These are phyloP conservation scores for Eretmocerus hayati DNA, from an alignment of 2,888 invertebrate genomes.

Conservation along the genomic window DNA sequence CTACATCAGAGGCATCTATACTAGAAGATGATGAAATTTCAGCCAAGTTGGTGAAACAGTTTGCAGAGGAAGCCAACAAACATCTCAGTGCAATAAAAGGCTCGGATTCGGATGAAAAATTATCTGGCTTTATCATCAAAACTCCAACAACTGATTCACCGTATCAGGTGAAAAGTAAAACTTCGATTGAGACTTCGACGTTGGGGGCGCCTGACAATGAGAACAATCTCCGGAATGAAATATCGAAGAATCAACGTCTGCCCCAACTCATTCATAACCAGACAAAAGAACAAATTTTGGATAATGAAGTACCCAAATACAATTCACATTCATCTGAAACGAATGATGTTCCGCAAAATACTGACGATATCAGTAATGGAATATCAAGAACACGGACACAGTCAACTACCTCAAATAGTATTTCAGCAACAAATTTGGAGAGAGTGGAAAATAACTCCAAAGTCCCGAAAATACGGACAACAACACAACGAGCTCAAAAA, in stretches of 20 bases:
- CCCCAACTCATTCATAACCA: too few species aligned
- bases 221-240: background rate
- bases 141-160: background rate
- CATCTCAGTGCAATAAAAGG: background rate
- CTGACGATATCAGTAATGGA: constrained; percentile 1
- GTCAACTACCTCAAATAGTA: background rate
- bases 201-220: background rate
- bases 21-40: constrained; percentile 9
- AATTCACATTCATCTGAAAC: constrained; percentile 4
- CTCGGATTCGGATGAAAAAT: background rate
- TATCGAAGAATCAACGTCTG: background rate
- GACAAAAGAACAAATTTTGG: constrained; percentile 8
- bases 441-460: background rate
- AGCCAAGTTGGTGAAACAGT: constrained; percentile 6
- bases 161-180: background rate
- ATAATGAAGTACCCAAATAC: constrained; percentile 11
- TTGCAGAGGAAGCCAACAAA: constrained; percentile 3
- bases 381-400: background rate
- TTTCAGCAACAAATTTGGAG: background rate
- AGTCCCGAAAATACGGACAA: background rate
- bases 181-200: background rate
- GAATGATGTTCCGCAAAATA: constrained; percentile 8
- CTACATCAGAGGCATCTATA: constrained; percentile 18
- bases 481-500: constrained; percentile 2
- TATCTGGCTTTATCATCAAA: background rate